These are phyloP conservation scores for Ia io DNA, from an alignment of 2,113 vertebrate genomes.

Conservation along the genomic window DNA sequence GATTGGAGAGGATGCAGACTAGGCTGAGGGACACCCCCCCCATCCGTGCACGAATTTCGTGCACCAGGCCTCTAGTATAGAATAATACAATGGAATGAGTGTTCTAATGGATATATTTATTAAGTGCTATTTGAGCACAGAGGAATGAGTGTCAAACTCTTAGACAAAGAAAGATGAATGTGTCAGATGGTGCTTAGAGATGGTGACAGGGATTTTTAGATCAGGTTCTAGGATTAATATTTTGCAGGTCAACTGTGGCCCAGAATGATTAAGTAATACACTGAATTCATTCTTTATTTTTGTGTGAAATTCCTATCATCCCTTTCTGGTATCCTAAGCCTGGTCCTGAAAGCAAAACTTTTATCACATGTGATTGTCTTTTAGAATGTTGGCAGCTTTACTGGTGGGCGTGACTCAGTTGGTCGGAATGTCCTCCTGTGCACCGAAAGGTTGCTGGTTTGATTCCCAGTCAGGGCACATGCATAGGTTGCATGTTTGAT, in stretches of 20 bases:
- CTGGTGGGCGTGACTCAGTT: background rate
- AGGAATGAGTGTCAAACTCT: background rate
- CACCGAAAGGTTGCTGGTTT: background rate
- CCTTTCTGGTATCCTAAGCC: background rate
- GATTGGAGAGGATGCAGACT: too few relatives aligned
- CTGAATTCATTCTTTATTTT: conserved; percentile 2
- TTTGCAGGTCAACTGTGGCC: conserved; percentile 1
- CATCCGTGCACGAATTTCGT: too few relatives aligned
- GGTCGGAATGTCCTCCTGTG: background rate
- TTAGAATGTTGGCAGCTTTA: conserved; percentile 35
- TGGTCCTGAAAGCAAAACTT: conserved; percentile 39
- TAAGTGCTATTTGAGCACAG: background rate
- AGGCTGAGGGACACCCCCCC: too few relatives aligned
- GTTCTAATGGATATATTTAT: background rate
- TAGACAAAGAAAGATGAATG: background rate
- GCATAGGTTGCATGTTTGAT: background rate
- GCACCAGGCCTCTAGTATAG: too few relatives aligned
- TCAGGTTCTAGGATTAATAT: conserved; percentile 29
- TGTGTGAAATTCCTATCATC: conserved; percentile 8
- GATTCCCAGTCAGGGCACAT: background rate
- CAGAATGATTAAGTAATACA: conserved; percentile 38
- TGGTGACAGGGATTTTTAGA: background rate
- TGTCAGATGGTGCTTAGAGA: background rate
- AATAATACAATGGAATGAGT: background rate
- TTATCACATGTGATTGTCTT: conserved; percentile 27